These are phyloP conservation scores for Bubo bubo DNA, from an alignment of 2,113 vertebrate species.

Conservation along the genomic window DNA sequence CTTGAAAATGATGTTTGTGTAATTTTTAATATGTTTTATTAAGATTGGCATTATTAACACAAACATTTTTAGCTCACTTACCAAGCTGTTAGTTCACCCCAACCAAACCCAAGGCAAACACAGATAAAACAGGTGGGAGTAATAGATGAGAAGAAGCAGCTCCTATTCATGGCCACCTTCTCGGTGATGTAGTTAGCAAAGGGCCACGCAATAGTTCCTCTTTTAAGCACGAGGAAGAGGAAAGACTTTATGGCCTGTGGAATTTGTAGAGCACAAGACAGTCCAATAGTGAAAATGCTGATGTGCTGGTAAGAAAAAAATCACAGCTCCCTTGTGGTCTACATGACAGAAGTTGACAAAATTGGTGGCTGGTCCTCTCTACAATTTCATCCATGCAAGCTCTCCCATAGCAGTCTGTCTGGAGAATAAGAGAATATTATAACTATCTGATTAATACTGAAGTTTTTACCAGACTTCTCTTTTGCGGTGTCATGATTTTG, in stretches of 20 bases:
- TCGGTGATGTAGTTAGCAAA: not conserved
- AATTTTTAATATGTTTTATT: not conserved
- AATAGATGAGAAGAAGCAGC: not conserved
- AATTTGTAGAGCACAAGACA: not conserved
- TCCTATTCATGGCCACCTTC: not conserved
- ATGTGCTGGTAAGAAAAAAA: not conserved
- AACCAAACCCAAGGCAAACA: not conserved
- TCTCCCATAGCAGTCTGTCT: not conserved
- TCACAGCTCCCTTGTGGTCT: not conserved
- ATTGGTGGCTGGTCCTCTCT: not conserved
- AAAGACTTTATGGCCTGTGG: not conserved
- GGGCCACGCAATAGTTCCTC: not conserved
- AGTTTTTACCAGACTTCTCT: not conserved
- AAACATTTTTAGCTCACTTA: not conserved
- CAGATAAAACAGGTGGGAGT: not conserved
- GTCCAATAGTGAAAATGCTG: not conserved
- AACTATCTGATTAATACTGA: not conserved
- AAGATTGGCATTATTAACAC: not conserved
- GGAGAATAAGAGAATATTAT: not conserved
- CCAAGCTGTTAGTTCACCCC: not conserved
- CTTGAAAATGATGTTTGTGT: not conserved
- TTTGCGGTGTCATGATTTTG: not conserved
- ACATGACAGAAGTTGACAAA: not conserved
- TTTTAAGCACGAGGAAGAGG: not conserved
- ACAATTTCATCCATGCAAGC: not conserved